Evolutionary conservation across 2,797 vertebrate genomes (phyloP).

Genomic region (Leptoclinus maculatus): DNA sequence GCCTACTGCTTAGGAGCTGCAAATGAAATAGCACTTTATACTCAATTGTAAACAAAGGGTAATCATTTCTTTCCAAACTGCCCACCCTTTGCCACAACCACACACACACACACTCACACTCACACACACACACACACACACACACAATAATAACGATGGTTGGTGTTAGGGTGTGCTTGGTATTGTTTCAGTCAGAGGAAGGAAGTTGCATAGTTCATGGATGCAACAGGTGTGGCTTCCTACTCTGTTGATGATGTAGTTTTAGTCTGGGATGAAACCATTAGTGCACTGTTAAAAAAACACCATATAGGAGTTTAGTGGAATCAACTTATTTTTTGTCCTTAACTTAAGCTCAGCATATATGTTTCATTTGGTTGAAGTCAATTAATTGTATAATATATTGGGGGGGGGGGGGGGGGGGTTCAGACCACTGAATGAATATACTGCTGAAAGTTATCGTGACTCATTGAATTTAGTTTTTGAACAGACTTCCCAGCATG

Average conservation of each 20-base stretch:
- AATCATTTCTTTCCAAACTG: background rate
- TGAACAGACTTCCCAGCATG: background rate
- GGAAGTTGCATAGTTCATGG: constrained; percentile 5
- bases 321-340: background rate
- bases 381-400: background rate
- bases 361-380: background rate
- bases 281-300: background rate
- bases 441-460: background rate
- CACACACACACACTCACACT: background rate
- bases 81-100: background rate
- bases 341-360: background rate
- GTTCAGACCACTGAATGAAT: background rate
- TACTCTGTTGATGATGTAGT: background rate
- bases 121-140: constrained; percentile 4
- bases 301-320: background rate
- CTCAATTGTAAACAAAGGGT: background rate
- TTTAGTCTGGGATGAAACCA: background rate
- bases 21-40: background rate
- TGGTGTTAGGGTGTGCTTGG: background rate
- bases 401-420: too few species aligned
- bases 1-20: background rate
- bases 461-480: background rate
- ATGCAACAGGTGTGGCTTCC: constrained; percentile 28
- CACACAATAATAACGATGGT: constrained; percentile 3
- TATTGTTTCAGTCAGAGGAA: constrained; percentile 53